These are phyloP conservation scores for Germaria angustata DNA, from an alignment of 2,888 invertebrate species.

Conservation along the genomic window DNA sequence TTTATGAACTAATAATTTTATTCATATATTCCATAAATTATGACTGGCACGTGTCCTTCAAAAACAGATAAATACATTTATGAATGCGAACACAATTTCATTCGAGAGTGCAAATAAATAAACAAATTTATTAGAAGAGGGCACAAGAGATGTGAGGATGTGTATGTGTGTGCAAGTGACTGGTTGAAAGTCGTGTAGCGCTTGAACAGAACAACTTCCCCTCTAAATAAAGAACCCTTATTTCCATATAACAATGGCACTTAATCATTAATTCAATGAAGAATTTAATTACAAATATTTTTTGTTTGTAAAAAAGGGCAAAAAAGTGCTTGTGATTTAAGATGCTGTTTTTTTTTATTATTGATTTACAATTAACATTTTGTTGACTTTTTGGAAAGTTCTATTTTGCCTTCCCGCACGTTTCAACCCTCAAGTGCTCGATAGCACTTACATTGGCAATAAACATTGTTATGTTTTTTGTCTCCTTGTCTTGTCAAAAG, in stretches of 20 bases:
- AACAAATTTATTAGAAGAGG: background rate
- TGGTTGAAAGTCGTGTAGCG: background rate
- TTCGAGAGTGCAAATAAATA: conserved; percentile 17
- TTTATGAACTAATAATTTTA: too few relatives aligned
- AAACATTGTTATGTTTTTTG: background rate
- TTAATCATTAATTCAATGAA: background rate
- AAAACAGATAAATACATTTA: conserved; percentile 60
- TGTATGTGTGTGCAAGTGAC: conserved; percentile 6
- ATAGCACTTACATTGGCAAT: background rate
- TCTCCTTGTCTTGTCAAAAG: conserved; percentile 25
- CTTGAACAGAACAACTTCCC: background rate
- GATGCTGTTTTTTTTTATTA: conserved; percentile 9
- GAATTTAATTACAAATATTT: conserved; percentile 19
- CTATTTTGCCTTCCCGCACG: background rate
- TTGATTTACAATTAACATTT: conserved; percentile 58
- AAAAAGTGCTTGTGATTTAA: background rate
- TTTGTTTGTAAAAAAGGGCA: background rate
- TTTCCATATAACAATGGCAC: background rate
- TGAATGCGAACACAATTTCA: background rate
- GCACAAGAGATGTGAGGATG: background rate
- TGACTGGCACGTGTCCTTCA: conserved; percentile 65
- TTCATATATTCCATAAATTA: conserved; percentile 37
- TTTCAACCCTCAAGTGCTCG: conserved; percentile 21
- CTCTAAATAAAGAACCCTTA: background rate
- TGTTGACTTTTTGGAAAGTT: conserved; percentile 2